Evolutionary conservation across 2,797 vertebrate genomes (phyloP).

Genomic region (Gymnocypris eckloni): DNA sequence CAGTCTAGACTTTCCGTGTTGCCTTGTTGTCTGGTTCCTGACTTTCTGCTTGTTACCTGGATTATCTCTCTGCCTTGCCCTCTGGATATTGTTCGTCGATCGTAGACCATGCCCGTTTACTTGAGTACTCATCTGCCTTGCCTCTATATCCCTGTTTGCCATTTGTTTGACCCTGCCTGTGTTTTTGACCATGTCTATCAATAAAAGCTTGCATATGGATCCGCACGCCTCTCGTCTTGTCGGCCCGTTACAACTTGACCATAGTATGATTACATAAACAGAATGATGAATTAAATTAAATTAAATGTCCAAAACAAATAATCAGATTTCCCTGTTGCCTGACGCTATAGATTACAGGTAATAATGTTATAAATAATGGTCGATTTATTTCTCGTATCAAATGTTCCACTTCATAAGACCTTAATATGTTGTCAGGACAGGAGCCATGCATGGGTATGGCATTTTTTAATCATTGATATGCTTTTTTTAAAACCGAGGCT

Average conservation of each 20-base stretch:
- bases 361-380: not conserved
- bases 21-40: too few relatives aligned
- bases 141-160: too few relatives aligned
- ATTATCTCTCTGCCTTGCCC: too few relatives aligned
- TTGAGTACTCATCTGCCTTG: too few relatives aligned
- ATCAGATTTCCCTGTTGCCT: not conserved
- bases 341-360: not conserved
- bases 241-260: not conserved
- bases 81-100: too few relatives aligned
- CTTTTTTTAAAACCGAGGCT: not conserved
- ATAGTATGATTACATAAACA: not conserved
- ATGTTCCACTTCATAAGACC: not conserved
- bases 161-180: too few relatives aligned
- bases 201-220: too few relatives aligned
- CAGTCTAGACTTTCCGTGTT: too few relatives aligned
- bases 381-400: not conserved
- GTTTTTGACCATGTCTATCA: too few relatives aligned
- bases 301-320: not conserved
- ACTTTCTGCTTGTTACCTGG: too few relatives aligned
- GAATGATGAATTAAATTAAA: not conserved
- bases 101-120: too few relatives aligned
- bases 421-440: not conserved
- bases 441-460: not conserved
- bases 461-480: not conserved
- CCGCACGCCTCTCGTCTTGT: too few relatives aligned